phyloP scores from a whole-genome alignment of 1,140 invertebrate species.

The Leptinotarsa texana region DNA sequence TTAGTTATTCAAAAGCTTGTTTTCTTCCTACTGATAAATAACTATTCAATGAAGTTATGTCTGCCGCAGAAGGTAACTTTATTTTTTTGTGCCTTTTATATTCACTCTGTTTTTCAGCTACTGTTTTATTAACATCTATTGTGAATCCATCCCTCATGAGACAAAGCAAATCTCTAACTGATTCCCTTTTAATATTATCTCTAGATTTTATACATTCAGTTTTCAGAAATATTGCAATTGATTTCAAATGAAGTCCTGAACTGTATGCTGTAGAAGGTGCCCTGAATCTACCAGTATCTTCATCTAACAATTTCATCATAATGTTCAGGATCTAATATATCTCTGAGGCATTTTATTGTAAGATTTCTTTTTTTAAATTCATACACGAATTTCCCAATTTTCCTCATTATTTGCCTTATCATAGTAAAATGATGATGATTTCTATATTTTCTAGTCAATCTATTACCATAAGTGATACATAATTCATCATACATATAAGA shows the following conservation, averaged over 20 bases:
- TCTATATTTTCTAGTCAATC: conserved; percentile 3
- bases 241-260: conserved; percentile 2
- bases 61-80: neutral
- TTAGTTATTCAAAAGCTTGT: neutral
- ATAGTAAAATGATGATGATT: neutral
- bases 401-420: neutral
- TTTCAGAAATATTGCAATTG: conserved; percentile 1
- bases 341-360: neutral
- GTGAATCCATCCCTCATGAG: conserved; percentile 1
- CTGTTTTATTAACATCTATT: conserved; percentile 2
- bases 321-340: conserved; percentile 1
- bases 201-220: neutral
- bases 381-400: conserved; percentile 5
- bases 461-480: conserved; percentile 9
- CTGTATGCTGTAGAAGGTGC: conserved; percentile 1
- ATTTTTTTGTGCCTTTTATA: conserved; percentile 2
- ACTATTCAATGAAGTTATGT: neutral
- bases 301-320: conserved; percentile 1
- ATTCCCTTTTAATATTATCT: conserved; percentile 5
- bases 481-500: neutral
- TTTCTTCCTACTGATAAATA: neutral
- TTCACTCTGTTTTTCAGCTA: neutral
- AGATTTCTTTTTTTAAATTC: conserved; percentile 10
- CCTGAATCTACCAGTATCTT: neutral
- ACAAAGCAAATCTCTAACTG: neutral